Evolutionary conservation across 2,797 vertebrate genomes (phyloP).

Genomic region (Alectoris magna): DNA sequence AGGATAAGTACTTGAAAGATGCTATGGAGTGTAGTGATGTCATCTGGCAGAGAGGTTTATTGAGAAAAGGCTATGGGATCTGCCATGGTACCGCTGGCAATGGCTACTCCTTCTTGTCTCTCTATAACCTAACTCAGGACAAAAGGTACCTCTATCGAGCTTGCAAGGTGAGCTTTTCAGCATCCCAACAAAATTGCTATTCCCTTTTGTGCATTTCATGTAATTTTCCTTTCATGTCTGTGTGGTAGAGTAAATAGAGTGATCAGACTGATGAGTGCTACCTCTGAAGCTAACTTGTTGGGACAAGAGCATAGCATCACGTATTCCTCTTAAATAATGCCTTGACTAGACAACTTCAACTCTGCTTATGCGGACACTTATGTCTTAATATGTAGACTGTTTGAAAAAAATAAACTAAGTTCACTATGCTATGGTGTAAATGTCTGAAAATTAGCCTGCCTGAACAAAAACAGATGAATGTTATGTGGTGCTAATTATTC

Average conservation of each 20-base stretch:
- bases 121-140: conserved; percentile 92
- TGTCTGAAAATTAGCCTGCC: neutral
- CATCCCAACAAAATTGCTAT: neutral
- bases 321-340: neutral
- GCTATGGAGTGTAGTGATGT: conserved; percentile 93
- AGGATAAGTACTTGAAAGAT: conserved; percentile 97
- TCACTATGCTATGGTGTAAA: neutral
- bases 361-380: accelerated
- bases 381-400: accelerated
- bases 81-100: conserved; percentile 96
- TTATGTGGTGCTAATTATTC: conserved; percentile 16
- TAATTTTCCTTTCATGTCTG: accelerated
- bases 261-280: neutral
- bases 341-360: accelerated
- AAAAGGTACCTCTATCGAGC: conserved; percentile 94
- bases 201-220: neutral
- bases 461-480: neutral
- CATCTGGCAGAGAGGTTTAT: conserved; percentile 95
- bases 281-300: neutral
- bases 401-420: neutral
- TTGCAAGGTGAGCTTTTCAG: conserved; percentile 86
- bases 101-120: conserved; percentile 92
- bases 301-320: neutral
- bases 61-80: conserved; percentile 95
- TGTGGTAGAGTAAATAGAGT: neutral